Base-by-base conservation (phyloP, 2,113 vertebrate species). In the Epinephelus lanceolatus region DNA sequence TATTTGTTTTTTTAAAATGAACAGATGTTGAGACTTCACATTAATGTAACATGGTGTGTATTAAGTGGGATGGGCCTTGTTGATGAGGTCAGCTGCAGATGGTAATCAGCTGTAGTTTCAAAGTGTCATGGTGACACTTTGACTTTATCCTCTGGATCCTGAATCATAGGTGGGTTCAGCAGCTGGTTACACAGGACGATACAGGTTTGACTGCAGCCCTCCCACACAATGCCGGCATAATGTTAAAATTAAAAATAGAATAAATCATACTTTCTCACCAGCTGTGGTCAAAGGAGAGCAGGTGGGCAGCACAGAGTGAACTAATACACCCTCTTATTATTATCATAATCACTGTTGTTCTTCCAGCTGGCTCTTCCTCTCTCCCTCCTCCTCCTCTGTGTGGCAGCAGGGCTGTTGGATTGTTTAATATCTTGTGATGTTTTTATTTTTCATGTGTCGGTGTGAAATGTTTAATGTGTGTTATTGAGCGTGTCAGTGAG, bases 391-490 rank as follows among this genome's bases (percentile, higher is more conserved):
- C 14, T 67, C 51, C 57, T 49, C 57, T 2, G 47, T 27, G 33
- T 53, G 21, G 18, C 49, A 76, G 66, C 37, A 30, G 25, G 25
- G 30, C 55, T 42, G 42, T 74, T 60, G 76, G 47, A 72, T 79
- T 65, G 42, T 65, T 71, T 69, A 33, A 70, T 61, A 72, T 13
- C 42, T 49, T 57, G 65, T 63, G 60, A 81, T 61, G 63, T 57
- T 37, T 84, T 71, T 70, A 70, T 81, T 84, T 73, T 42, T 68
- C 49, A 53, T 21, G 53, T 63, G 65, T 60, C 19, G 17, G 10
- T 40, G 65, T 62, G 65, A 74, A 51, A 70, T 71, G 69, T 81
- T 63, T 67, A 60, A 78, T 76, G 63, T 45, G 68, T 53, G 52
- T 77, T 69, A 60, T 15, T 59, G 66, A 71, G 81, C 15, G 19